Evolutionary conservation across 1,140 invertebrate genomes (phyloP), one percentile per base, ranked within the genome.

Genomic region (Vollenhovia emeryi): DNA sequence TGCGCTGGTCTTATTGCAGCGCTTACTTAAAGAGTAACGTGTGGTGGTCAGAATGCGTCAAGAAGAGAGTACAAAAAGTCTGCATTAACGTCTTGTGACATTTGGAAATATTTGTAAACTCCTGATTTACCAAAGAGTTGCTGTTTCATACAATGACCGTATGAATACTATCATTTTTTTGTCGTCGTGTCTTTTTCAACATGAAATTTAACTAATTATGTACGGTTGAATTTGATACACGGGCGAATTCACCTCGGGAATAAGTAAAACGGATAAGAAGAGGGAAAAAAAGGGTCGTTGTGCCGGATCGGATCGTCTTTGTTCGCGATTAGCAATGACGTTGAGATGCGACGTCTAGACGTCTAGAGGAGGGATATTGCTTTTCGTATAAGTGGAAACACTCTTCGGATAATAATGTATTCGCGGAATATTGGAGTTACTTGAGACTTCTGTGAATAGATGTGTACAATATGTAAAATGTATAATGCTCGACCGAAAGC

Each of bases 61-160:
- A 33, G 59, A 66, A 18, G 7, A 13, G 11, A 24, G 30, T 36
- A 15, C 59, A 68, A 68, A 66, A 66, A 79, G 9, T 15, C 30
- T 40, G 13, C 45, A 24, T 78, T 78, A 78, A 78, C 66, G 50
- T 66, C 60, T 66, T 9, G 40, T 66, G 59, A 64, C 13, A 78
- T 78, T 79, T 66, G 27, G 18, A 64, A 2, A 48, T 50, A 48
- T 78, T 64, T 36, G 11, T 64, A 66, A 33, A 64, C 6, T n/a
- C 48, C 21, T n/a, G n/a, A 40, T 64, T 45, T 45, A 27, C 13
- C n/a, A n/a, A 33, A 73, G 52, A 50, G 11, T 73, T 33, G 7
- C 24, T n/a, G 43, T 21, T 59, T 24, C 60, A 60, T 7, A 13
- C 33, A 36, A 21, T 50, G 11, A 62, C 13, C 33, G 24, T 2